Conservation (phyloP, 2,113 vertebrate species). For the Suricata suricatta region DNA sequence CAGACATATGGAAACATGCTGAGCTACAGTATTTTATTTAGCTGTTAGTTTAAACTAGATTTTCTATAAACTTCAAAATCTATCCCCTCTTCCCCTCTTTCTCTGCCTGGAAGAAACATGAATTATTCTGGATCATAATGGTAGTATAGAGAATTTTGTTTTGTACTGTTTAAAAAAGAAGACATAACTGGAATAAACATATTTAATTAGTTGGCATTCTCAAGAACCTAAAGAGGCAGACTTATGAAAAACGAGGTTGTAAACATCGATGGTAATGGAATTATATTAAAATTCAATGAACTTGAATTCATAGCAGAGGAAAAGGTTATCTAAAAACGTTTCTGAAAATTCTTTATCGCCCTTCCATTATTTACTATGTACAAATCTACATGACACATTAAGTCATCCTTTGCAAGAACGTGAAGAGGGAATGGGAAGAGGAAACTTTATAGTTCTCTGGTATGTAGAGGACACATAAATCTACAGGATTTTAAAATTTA, state of each 20-base stretch:
- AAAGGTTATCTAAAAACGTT: neutral
- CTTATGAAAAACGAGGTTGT: neutral
- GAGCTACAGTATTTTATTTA: neutral
- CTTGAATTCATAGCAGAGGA: neutral
- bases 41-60: neutral
- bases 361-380: neutral
- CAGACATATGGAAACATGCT: neutral
- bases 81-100: too few relatives aligned
- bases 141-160: neutral
- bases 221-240: neutral
- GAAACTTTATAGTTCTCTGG: neutral
- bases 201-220: constrained; percentile 20
- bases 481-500: neutral
- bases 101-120: neutral
- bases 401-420: neutral
- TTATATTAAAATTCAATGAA: constrained; percentile 34
- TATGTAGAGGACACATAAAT: neutral
- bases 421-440: neutral
- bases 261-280: constrained; percentile 28
- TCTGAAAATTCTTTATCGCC: neutral
- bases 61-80: neutral
- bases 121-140: neutral
- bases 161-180: neutral
- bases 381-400: neutral
- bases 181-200: neutral